Evolutionary conservation across 1,140 invertebrate genomes (phyloP).

Genomic region (Aphaenogaster floridana): DNA sequence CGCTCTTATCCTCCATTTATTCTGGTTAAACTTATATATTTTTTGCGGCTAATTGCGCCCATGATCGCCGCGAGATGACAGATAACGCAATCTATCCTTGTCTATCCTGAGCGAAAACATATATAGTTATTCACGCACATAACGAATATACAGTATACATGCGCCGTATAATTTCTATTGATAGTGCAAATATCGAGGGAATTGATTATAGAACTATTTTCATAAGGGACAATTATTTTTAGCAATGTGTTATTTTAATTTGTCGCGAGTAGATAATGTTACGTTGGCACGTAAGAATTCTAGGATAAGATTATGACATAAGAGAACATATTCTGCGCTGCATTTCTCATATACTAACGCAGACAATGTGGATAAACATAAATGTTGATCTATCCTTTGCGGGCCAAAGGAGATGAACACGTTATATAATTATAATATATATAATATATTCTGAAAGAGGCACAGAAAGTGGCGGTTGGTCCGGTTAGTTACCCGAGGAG

Average conservation of each 20-base stretch:
- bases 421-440: conserved; percentile 23
- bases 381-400: conserved; percentile 53
- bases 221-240: conserved; percentile 48
- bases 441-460: conserved; percentile 37
- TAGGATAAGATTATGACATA: conserved; percentile 18
- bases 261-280: neutral
- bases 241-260: conserved; percentile 12
- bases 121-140: neutral
- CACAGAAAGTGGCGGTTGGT: conserved; percentile 25
- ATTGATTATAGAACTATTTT: conserved; percentile 49
- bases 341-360: conserved; percentile 4
- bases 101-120: neutral
- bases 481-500: neutral
- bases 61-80: neutral
- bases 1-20: neutral
- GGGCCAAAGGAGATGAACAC: conserved; percentile 36
- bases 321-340: neutral
- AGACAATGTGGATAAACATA: conserved; percentile 8
- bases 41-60: neutral
- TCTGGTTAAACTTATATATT: neutral
- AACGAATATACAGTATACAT: neutral
- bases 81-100: conserved; percentile 2
- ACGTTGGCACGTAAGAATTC: neutral
- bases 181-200: neutral
- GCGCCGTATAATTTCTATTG: conserved; percentile 17